Conservation (phyloP, 2,888 invertebrate genomes). For the Dione vanillae region DNA sequence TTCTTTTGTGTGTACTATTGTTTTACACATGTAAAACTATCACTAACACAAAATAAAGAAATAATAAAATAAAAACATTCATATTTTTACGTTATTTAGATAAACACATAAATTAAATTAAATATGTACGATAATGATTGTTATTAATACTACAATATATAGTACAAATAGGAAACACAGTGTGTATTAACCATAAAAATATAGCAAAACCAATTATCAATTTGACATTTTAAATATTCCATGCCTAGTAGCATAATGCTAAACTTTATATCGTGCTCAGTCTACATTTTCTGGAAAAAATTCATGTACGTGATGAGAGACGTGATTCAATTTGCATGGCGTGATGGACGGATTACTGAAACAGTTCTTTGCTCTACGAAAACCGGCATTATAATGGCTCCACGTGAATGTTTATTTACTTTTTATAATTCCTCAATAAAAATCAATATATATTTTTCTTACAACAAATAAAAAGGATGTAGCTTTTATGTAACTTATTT, state of each 20-base stretch:
- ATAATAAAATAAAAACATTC: too few relatives aligned
- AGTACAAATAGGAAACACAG: too few relatives aligned
- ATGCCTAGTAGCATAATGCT: neutral
- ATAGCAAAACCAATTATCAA: neutral
- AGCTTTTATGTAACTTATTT: too few relatives aligned
- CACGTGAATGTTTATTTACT: neutral
- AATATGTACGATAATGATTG: too few relatives aligned
- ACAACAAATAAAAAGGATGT: too few relatives aligned
- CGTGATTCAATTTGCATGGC: constrained; percentile 81
- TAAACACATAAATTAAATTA: too few relatives aligned
- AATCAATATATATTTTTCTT: neutral
- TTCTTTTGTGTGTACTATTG: too few relatives aligned
- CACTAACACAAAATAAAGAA: too few relatives aligned
- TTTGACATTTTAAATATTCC: neutral
- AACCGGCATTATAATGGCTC: neutral
- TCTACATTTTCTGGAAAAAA: constrained; percentile 53
- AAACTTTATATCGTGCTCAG: constrained; percentile 9
- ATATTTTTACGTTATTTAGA: too few relatives aligned
- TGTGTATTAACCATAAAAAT: too few relatives aligned
- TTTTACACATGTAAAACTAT: too few relatives aligned
- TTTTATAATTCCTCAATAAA: neutral
- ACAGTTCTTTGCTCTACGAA: constrained; percentile 13
- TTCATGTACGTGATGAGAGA: constrained; percentile 72
- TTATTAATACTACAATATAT: too few relatives aligned
- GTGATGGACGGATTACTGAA: constrained; percentile 76